phyloP scores from a whole-genome alignment of 2,797 vertebrate species.

The Fistularia tabacaria region DNA sequence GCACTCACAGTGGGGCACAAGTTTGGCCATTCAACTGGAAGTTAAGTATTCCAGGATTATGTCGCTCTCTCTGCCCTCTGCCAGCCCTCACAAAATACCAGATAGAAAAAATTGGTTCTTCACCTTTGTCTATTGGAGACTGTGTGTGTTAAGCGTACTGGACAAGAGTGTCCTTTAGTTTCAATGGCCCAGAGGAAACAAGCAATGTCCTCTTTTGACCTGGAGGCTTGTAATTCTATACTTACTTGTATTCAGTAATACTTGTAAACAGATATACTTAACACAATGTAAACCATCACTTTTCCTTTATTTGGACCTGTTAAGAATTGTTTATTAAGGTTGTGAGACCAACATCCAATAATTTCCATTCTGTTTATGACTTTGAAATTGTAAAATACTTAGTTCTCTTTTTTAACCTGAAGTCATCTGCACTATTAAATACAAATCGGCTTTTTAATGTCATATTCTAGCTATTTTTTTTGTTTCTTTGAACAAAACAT shows the following conservation, averaged over 20 bases:
- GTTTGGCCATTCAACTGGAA: slow-evolving; percentile 47
- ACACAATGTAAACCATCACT: slow-evolving; percentile 34
- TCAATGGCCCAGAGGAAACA: slow-evolving; percentile 53
- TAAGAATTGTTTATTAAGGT: no score
- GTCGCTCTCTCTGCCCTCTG: slow-evolving; percentile 1
- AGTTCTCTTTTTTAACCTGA: no score
- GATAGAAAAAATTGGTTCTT: slow-evolving; percentile 1
- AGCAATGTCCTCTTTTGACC: slow-evolving; percentile 55
- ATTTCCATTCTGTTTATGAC: no score
- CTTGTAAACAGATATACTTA: slow-evolving; percentile 35
- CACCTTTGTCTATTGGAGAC: not conserved
- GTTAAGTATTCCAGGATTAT: slow-evolving; percentile 40
- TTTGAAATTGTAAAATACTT: no score
- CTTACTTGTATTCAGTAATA: slow-evolving; percentile 64
- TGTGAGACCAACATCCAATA: no score
- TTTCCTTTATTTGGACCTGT: slow-evolving; percentile 30
- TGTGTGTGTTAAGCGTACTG: slow-evolving; percentile 16
- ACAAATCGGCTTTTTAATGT: not conserved
- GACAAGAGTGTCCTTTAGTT: slow-evolving; percentile 36
- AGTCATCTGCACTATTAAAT: not conserved
- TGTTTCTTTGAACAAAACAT: not conserved
- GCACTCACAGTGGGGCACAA: slow-evolving; percentile 16
- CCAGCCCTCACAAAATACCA: slow-evolving; percentile 1
- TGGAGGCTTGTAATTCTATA: slow-evolving; percentile 48
- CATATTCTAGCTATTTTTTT: slow-evolving; percentile 1